These are phyloP conservation scores for Nephotettix cincticeps DNA, from an alignment of 1,140 invertebrate species.

Conservation along the genomic window DNA sequence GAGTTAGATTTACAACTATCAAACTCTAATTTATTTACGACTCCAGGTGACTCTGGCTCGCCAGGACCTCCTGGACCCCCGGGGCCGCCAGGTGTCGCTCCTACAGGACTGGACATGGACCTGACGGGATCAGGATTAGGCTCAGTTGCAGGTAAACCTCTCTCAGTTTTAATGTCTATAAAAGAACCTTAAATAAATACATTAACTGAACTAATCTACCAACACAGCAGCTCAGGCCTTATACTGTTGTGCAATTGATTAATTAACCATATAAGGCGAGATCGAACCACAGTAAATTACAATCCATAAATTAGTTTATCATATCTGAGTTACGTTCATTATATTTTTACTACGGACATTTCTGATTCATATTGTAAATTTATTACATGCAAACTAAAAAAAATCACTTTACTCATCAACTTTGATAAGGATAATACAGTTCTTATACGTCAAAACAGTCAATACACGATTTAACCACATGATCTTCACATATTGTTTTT, in stretches of 20 bases:
- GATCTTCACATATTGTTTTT: too few species aligned
- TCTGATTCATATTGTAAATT: too few species aligned
- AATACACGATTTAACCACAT: too few species aligned
- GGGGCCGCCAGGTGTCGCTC: constrained; percentile 52
- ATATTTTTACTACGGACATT: too few species aligned
- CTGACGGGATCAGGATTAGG: neutral
- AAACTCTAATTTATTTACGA: too few species aligned
- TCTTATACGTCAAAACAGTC: too few species aligned
- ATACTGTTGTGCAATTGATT: neutral
- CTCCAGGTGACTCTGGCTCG: too few species aligned
- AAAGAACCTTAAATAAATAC: neutral
- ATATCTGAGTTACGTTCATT: neutral
- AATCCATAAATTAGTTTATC: neutral
- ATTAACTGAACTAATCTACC: neutral
- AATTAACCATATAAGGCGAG: neutral
- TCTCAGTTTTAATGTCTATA: neutral
- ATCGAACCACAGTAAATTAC: neutral
- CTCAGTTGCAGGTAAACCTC: neutral
- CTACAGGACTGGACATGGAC: neutral
- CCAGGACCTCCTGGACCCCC: constrained; percentile 70
- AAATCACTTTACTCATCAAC: too few species aligned
- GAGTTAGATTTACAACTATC: neutral
- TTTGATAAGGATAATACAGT: too few species aligned
- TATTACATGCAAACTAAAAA: too few species aligned
- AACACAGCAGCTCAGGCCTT: neutral